phyloP scores from a whole-genome alignment of 2,888 invertebrate genomes.

The Sycophila texana region DNA sequence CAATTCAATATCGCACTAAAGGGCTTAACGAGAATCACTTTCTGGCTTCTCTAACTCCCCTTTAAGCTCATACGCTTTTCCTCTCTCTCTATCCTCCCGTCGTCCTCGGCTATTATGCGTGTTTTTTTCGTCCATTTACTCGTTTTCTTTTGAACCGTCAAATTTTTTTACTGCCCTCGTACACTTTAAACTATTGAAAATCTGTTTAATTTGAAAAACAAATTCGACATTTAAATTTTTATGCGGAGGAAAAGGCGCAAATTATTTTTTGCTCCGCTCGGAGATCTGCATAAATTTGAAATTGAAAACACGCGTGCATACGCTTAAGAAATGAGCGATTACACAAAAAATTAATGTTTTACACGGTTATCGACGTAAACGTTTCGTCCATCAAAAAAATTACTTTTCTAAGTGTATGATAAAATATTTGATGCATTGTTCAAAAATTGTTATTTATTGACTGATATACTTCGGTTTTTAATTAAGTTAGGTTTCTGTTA shows the following conservation, averaged over 20 bases:
- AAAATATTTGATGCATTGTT: background rate
- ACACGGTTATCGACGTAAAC: conserved; percentile 18
- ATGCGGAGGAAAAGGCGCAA: background rate
- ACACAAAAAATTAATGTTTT: conserved; percentile 41
- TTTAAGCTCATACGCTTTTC: conserved; percentile 27
- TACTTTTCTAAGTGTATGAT: background rate
- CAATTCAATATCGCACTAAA: conserved; percentile 49
- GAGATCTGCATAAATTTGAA: conserved; percentile 51
- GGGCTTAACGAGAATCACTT: conserved; percentile 56
- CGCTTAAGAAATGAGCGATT: conserved; percentile 43
- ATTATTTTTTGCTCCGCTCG: conserved; percentile 15
- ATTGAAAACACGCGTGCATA: conserved; percentile 41
- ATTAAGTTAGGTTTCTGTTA: background rate
- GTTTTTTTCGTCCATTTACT: background rate
- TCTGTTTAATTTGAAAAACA: conserved; percentile 51
- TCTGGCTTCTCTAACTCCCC: conserved; percentile 33
- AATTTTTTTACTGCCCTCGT: conserved; percentile 2
- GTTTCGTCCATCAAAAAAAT: conserved; percentile 43
- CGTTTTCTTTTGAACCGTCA: conserved; percentile 22
- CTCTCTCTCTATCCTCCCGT: background rate
- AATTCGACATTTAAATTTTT: conserved; percentile 38
- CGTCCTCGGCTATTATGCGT: background rate
- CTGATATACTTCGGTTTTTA: no score
- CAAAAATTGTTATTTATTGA: no score
- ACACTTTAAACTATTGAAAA: conserved; percentile 42